Evolutionary conservation across 2,797 vertebrate genomes (phyloP), one percentile per base, ranked within the genome.

Genomic region (Zenarchopterus dispar): DNA sequence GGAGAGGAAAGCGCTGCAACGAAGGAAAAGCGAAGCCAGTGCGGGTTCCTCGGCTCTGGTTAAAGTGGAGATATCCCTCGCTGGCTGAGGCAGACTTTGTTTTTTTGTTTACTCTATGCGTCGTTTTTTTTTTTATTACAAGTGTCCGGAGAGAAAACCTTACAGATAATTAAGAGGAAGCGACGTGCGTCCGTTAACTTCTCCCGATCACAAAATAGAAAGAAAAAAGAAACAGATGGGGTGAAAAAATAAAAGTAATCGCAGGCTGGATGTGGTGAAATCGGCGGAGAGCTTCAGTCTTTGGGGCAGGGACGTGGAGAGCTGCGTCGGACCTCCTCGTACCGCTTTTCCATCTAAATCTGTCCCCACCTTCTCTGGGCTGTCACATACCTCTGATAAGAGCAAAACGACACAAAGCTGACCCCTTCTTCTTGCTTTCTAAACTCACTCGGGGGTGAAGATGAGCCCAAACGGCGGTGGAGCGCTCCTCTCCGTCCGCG

Each of bases 281-380:
- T 45, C 55, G 65, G 56, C 55, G 58, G 62, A 42, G 47, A 77
- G 76, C 73, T 13, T 39, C 36, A 39, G 36, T 39, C 82, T 83
- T 41, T 59, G 57, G 77, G 55, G 76, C 74, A 67, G 59, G 56
- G 80, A 39, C 13, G 36, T 15, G 36, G 36, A 86, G 73, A 68
- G 69, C 56, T 28, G 28, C 50, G 69, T 54, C 53, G 83, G 89
- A 91, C 89, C 89, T 31, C 92, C 90, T 88, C 90, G 92, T 86
- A 88, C 88, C 82, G 80, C 73, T 53, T 59, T 85, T 55, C 81
- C 87, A 83, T 85, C 70, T 22, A 47, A 47, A 47, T 47, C 45
- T 47, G 45, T 23, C 7, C 79, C 73, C 75, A 45, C 56, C 49
- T 57, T 46, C 16, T 28, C 44, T 6, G 45, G 67, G 66, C 76